Evolutionary conservation across 2,797 vertebrate species (phyloP), one percentile per base, ranked within the genome.

Genomic region (Acanthiza pusilla): DNA sequence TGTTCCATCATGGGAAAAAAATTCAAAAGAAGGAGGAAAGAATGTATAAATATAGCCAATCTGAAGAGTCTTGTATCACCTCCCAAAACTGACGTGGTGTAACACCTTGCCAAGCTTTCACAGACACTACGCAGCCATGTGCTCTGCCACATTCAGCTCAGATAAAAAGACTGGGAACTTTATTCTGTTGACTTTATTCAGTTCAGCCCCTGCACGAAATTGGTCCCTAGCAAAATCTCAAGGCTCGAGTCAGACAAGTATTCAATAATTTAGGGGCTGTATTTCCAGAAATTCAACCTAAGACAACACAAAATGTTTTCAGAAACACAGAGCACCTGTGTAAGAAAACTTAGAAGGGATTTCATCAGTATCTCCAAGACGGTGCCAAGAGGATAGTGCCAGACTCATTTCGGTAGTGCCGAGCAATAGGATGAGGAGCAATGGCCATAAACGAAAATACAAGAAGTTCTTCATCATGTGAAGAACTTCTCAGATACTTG

Each of bases 1-100:
- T 72, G 38, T 70, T 92, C 79, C 43, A 81, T 65, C 36, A 11
- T 50, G 15, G 36, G 42, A 72, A 81, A 88, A 93, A 89, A 88
- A 93, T 88, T n/a, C 48, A 71, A 83, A 77, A 61, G 45, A 25
- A 65, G 42, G 32, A 53, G 19, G 38, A 81, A 93, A 79, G 67
- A 15, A 68, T 54, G 72, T 32, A 47, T 55, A 91, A 87, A 81
- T 73, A 48, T 27, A 88, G 53, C 30, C 45, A 45, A 57, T 27
- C 34, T 74, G 53, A 13, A 92, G 63, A 91, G 36, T 32, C 54
- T 77, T 43, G 22, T 51, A 85, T 62, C 78, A 83, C 51, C 72
- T 19, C 75, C 32, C 29, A 85, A 71, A 93, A 78, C 62, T 72
- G 48, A 43, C 0, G 2, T 13, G 26, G 58, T 30, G 8, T 43